phyloP scores from a whole-genome alignment of 2,797 vertebrate genomes.

The Sebastes aleutianus region DNA sequence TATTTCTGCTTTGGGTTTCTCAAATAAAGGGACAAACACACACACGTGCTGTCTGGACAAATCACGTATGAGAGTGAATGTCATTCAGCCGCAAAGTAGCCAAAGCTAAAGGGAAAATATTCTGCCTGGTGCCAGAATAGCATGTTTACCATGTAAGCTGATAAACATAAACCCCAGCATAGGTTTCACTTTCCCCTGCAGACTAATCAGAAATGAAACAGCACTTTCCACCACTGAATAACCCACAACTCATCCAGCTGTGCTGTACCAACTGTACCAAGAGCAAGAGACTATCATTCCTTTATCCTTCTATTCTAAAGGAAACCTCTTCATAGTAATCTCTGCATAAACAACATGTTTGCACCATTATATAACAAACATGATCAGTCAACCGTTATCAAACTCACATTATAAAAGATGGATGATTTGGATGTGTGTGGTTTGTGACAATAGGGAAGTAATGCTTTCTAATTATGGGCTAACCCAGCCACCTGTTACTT shows the following conservation, averaged over 20 bases:
- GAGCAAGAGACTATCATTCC: background rate
- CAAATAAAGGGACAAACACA: background rate
- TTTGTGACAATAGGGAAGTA: slow-evolving; percentile 74
- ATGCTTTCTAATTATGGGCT: slow-evolving; percentile 56
- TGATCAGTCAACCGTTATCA: background rate
- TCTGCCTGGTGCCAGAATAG: background rate
- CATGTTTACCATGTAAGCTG: background rate
- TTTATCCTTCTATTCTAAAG: background rate
- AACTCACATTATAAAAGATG: background rate
- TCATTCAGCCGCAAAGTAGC: background rate
- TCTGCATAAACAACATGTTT: background rate
- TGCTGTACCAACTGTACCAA: background rate
- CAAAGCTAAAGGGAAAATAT: background rate
- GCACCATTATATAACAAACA: background rate
- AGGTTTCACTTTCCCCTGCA: slow-evolving; percentile 69
- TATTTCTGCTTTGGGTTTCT: background rate
- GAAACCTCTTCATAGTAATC: background rate
- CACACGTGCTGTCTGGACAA: background rate
- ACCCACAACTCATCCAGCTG: background rate
- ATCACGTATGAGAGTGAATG: background rate
- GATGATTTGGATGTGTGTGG: slow-evolving; percentile 4
- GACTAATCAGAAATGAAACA: slow-evolving; percentile 55
- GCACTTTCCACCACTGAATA: background rate
- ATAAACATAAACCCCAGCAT: slow-evolving; percentile 1
- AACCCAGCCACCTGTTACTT: slow-evolving; percentile 72